These are phyloP conservation scores for Noctua fimbriata DNA, from an alignment of 2,888 invertebrate species.

Conservation along the genomic window DNA sequence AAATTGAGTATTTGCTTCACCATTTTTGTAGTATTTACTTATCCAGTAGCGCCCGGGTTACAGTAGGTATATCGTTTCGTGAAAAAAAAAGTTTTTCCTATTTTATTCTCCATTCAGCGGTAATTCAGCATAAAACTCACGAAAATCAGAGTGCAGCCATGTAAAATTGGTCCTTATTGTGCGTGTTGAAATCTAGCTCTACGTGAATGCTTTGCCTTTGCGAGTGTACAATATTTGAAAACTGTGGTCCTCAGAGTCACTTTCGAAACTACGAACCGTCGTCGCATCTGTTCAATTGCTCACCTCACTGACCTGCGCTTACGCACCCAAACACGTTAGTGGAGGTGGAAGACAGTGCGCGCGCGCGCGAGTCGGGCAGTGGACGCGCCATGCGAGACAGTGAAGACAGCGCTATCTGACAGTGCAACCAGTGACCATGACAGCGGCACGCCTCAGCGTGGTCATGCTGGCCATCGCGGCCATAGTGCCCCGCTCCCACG, in stretches of 20 bases:
- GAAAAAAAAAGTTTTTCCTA: background rate
- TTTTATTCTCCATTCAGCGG: background rate
- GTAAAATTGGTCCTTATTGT: background rate
- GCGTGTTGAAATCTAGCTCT: background rate
- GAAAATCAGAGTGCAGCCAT: background rate
- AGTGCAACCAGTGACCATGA: constrained; percentile 76
- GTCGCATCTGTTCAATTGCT: constrained; percentile 49
- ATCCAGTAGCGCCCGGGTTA: no score
- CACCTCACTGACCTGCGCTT: constrained; percentile 63
- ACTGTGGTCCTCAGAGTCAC: background rate
- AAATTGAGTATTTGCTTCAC: no score
- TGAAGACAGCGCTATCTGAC: constrained; percentile 67
- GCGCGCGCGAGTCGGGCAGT: constrained; percentile 75
- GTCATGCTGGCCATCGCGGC: constrained; percentile 74
- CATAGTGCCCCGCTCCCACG: constrained; percentile 72
- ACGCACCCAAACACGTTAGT: constrained; percentile 79
- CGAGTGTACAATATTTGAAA: background rate
- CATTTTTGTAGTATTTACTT: no score
- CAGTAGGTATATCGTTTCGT: no score
- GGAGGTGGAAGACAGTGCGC: constrained; percentile 78
- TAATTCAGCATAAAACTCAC: background rate
- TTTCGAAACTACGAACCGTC: constrained; percentile 10
- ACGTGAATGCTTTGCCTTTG: background rate
- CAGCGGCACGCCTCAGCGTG: constrained; percentile 72
- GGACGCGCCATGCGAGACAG: constrained; percentile 81